A percentile compares a stretch with the other conserved stretches of the same genome.
Conservation (phyloP, 2,888 invertebrate genomes). For the Osmoderma eremita region DNA sequence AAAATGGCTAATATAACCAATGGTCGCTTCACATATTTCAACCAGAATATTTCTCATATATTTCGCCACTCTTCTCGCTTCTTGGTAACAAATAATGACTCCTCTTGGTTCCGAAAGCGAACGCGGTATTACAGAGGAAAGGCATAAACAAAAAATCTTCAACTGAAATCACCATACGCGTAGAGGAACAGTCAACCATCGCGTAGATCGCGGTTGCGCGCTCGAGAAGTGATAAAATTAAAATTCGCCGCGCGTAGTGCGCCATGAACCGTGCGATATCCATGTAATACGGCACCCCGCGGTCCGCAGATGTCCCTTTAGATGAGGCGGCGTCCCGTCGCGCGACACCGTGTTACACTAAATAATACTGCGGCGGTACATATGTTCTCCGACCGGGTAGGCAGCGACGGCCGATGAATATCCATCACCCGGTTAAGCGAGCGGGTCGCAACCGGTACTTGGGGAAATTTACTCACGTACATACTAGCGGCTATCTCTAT, state of each 20-base stretch:
- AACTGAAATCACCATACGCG: slow-evolving; percentile 8
- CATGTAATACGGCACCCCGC: slow-evolving; percentile 51
- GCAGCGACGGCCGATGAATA: slow-evolving; percentile 34
- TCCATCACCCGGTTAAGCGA: slow-evolving; percentile 35
- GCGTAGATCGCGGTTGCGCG: slow-evolving; percentile 17
- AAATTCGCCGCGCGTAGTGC: slow-evolving; percentile 49
- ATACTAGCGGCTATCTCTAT: not conserved
- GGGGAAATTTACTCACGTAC: slow-evolving; percentile 32
- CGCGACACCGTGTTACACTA: slow-evolving; percentile 53
- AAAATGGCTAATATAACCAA: too few species aligned
- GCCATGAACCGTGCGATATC: slow-evolving; percentile 50
- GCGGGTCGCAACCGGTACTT: not conserved
- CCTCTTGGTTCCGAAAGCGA: too few species aligned
- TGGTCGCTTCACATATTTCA: too few species aligned
- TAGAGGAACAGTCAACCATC: too few species aligned
- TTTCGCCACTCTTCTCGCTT: too few species aligned
- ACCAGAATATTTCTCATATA: too few species aligned
- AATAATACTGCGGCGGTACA: slow-evolving; percentile 47
- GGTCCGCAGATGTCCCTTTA: slow-evolving; percentile 51
- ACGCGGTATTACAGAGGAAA: not conserved
- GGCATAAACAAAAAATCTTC: not conserved
- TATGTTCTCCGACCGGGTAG: slow-evolving; percentile 38
- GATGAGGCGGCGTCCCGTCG: slow-evolving; percentile 50
- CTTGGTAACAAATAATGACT: too few species aligned
- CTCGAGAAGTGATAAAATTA: slow-evolving; percentile 44